Conservation (phyloP, 2,113 vertebrate genomes). For the Spheniscus mendiculus region DNA sequence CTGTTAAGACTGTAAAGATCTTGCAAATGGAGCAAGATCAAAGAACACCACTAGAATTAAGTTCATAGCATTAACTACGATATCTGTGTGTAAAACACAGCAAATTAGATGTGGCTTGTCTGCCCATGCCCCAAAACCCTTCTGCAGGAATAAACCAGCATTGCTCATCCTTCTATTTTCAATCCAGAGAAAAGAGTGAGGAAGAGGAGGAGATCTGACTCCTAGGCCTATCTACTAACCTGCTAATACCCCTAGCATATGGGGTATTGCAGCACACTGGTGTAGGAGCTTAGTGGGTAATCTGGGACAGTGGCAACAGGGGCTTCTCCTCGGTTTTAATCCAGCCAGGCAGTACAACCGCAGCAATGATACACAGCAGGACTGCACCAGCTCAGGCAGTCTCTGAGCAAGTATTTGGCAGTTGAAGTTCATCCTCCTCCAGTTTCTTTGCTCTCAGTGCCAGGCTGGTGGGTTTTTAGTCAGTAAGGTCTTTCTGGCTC, state of each 20-base stretch:
- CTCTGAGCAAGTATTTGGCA: neutral
- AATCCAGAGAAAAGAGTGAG: neutral
- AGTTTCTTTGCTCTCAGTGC: neutral
- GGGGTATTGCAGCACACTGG: neutral
- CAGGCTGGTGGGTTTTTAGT: neutral
- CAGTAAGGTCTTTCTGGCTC: neutral
- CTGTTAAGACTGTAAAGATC: neutral
- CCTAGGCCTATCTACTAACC: neutral
- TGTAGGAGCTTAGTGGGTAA: neutral
- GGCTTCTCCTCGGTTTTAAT: neutral
- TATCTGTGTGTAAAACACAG: neutral
- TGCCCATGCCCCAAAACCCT: neutral
- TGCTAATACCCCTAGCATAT: neutral
- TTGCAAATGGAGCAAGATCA: neutral
- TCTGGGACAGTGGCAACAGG: neutral
- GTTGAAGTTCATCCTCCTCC: neutral
- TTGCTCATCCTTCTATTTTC: neutral
- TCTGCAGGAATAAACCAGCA: neutral
- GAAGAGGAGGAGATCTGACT: neutral
- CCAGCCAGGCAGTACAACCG: neutral
- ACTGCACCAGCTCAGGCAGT: neutral
- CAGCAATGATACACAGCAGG: neutral
- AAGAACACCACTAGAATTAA: neutral
- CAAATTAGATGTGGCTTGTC: neutral
- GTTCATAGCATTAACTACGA: neutral